These are phyloP conservation scores for Phortica magna DNA, from an alignment of 2,888 invertebrate genomes.

Conservation along the genomic window DNA sequence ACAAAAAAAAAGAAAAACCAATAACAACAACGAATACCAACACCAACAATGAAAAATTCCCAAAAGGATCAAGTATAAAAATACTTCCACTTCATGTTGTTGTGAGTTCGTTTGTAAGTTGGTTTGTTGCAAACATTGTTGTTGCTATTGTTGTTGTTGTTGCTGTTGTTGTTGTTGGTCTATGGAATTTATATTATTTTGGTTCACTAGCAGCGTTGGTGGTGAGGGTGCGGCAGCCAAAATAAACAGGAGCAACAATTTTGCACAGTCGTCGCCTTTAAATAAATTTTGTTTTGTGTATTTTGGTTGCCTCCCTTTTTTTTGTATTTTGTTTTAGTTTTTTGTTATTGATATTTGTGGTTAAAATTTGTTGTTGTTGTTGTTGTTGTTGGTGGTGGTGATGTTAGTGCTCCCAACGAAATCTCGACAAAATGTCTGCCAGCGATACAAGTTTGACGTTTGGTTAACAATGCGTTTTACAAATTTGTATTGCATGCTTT, in stretches of 20 bases:
- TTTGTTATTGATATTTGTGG: constrained; percentile 52
- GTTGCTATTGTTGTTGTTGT: constrained; percentile 17
- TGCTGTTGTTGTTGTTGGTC: constrained; percentile 26
- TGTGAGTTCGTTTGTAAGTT: neutral
- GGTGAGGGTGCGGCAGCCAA: neutral
- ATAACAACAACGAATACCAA: neutral
- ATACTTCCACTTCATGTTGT: neutral
- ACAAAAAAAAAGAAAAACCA: too few relatives aligned
- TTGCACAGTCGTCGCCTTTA: constrained; percentile 1
- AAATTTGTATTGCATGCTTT: constrained; percentile 2
- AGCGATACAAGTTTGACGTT: constrained; percentile 4
- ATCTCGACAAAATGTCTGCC: neutral
- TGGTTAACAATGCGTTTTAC: constrained; percentile 2
- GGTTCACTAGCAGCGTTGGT: neutral
- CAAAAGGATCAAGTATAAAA: constrained; percentile 34
- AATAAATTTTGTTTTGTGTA: constrained; percentile 45
- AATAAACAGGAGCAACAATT: neutral
- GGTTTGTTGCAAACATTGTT: constrained; percentile 1
- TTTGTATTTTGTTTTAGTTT: constrained; percentile 45
- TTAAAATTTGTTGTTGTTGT: constrained; percentile 26
- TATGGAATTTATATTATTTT: constrained; percentile 25
- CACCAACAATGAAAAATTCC: constrained; percentile 24
- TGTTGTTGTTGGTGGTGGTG: neutral
- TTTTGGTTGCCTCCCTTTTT: constrained; percentile 32
- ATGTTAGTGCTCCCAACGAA: neutral